A percentile compares a stretch with the other conserved stretches of the same genome.
phyloP scores from a whole-genome alignment of 2,888 invertebrate genomes.

The Callyntrura guangdongensis region DNA sequence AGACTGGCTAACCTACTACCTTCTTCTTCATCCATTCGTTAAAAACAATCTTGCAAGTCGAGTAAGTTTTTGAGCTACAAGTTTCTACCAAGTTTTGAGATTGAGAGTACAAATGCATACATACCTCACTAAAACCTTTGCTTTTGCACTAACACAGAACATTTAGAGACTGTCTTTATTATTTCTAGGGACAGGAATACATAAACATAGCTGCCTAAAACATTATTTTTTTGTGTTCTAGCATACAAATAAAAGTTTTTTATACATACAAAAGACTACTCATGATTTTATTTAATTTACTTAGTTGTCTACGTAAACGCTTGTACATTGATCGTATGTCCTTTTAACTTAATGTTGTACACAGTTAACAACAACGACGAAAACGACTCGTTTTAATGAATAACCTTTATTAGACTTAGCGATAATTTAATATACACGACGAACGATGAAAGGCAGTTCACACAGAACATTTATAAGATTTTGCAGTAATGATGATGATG shows the following conservation, averaged over 20 bases:
- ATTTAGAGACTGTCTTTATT: neutral
- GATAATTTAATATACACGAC: neutral
- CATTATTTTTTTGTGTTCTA: neutral
- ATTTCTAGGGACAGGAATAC: neutral
- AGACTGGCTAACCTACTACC: no score
- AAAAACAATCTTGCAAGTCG: no score
- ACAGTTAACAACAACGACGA: constrained; percentile 7
- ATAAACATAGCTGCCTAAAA: neutral
- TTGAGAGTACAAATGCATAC: no score
- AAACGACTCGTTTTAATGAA: neutral
- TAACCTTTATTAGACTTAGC: constrained; percentile 21
- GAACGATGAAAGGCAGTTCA: constrained; percentile 73
- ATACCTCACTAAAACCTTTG: no score
- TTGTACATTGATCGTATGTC: constrained; percentile 1
- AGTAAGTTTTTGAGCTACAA: no score
- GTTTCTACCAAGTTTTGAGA: no score
- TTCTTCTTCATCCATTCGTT: no score
- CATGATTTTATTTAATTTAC: neutral
- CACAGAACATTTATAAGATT: constrained; percentile 6
- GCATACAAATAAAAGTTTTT: no score
- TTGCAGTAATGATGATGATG: constrained; percentile 49
- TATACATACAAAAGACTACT: no score
- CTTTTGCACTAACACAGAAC: no score
- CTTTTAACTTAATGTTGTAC: neutral
- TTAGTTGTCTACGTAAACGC: neutral